These are phyloP conservation scores for Thamnophis elegans DNA, from an alignment of 2,797 vertebrate species.

Conservation along the genomic window DNA sequence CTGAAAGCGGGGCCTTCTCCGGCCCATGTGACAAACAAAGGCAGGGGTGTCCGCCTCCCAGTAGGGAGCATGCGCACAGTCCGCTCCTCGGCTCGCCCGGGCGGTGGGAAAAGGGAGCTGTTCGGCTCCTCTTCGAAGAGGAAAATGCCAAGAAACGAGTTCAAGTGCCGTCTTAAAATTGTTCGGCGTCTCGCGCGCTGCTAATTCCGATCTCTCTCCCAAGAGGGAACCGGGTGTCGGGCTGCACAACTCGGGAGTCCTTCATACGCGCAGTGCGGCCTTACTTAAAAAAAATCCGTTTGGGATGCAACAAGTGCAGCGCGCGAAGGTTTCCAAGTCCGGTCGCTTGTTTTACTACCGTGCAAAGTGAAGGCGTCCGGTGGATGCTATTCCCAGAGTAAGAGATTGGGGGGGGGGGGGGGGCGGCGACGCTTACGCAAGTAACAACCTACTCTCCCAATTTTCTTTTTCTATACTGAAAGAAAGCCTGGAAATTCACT, in stretches of 20 bases:
- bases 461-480: not conserved
- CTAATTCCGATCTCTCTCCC: not conserved
- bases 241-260: not conserved
- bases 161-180: not conserved
- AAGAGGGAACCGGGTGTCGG: not conserved
- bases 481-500: not conserved
- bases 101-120: fast-evolving
- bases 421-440: too few relatives aligned
- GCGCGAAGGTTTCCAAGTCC: not conserved
- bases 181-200: not conserved
- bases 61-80: not conserved
- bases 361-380: too few relatives aligned
- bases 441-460: too few relatives aligned
- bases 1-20: conserved; percentile 32
- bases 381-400: not conserved
- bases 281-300: not conserved
- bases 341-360: not conserved
- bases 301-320: not conserved
- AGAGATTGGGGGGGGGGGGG: not conserved
- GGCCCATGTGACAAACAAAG: conserved; percentile 55
- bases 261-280: not conserved
- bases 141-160: not conserved
- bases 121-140: not conserved
- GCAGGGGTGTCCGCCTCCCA: conserved; percentile 4
- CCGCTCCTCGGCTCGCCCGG: not conserved